Evolutionary conservation across 37 sponge, comb jelly and placozoan genomes (phyloP), one percentile per base, ranked within the genome.

Genomic region (Tethya wilhelma): DNA sequence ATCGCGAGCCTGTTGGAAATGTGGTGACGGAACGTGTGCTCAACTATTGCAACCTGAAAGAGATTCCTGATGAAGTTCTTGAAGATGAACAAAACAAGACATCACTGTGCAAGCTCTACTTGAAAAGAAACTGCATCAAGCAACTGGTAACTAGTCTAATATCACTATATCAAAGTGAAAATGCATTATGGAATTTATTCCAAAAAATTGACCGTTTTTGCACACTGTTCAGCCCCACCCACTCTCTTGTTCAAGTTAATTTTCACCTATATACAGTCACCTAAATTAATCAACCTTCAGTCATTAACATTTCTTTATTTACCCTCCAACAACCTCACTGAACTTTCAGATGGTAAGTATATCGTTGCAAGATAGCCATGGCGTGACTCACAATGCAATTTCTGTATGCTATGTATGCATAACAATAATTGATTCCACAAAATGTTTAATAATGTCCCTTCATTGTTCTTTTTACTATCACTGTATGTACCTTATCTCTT

Each of bases 111-210:
- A 82, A 82, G 36, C 46, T 82, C 42, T 72, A 82, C 53, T 41
- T 82, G 11, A 82, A 82, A 53, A 44, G 72, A 63, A 82, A 82
- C 32, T 38, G 65, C 25, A 71, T 82, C 62, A 53, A 44, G 33
- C 12, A 59, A 22, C 33, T 82, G 46, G 82, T 82, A 72, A 34
- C 4, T 49, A 19, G 53, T 14, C 9, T 9, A 49, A 49, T 19
- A 49, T 49, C 14, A 49, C 53, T 49, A 14, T 49, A 14, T 49
- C 14, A 14, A 14, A 9, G 14, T 9, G 53, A 19, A 14, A 9
- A 19, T 49, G 53, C 14, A 49, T 19, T 19, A 14, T 49, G 53
- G 14, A 9, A 29, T 33, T n/a, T 64, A 5, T 30, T n/a, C n/a
- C n/a, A n/a, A n/a, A n/a, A n/a, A n/a, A n/a, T n/a, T n/a, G n/a